Evolutionary conservation across 2,888 invertebrate species (phyloP).

Genomic region (Trachelus tabidus): DNA sequence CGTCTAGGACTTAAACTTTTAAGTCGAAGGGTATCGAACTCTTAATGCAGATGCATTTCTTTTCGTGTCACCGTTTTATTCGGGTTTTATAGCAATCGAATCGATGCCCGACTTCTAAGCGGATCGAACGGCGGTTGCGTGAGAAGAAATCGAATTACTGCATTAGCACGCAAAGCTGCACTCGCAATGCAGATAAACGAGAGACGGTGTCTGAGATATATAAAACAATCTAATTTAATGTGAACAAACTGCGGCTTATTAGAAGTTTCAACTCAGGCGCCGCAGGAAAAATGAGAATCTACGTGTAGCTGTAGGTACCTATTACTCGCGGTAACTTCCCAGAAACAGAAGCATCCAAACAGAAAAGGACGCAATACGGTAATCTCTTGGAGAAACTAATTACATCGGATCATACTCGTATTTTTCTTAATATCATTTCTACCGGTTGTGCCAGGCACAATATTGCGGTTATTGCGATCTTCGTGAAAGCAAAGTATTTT

Average conservation of each 20-base stretch:
- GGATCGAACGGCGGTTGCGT: background rate
- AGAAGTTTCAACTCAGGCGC: background rate
- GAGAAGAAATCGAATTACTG: background rate
- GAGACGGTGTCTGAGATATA: background rate
- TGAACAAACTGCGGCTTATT: background rate
- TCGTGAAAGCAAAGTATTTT: background rate
- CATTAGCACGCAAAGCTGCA: background rate
- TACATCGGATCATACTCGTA: constrained; percentile 10
- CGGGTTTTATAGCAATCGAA: background rate
- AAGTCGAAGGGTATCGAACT: background rate
- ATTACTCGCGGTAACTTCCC: background rate
- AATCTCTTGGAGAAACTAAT: constrained; percentile 11
- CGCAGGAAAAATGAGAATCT: background rate
- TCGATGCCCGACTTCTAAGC: background rate
- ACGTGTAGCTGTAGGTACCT: background rate
- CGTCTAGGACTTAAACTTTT: background rate
- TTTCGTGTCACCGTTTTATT: background rate
- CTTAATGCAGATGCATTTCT: background rate
- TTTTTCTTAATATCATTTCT: background rate
- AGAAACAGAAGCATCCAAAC: background rate
- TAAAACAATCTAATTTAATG: background rate
- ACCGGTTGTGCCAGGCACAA: background rate
- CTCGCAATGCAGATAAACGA: background rate
- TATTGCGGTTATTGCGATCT: background rate
- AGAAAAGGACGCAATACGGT: background rate